These are phyloP conservation scores for Siniperca scherzeri DNA, from an alignment of 2,797 vertebrate species.

Conservation along the genomic window DNA sequence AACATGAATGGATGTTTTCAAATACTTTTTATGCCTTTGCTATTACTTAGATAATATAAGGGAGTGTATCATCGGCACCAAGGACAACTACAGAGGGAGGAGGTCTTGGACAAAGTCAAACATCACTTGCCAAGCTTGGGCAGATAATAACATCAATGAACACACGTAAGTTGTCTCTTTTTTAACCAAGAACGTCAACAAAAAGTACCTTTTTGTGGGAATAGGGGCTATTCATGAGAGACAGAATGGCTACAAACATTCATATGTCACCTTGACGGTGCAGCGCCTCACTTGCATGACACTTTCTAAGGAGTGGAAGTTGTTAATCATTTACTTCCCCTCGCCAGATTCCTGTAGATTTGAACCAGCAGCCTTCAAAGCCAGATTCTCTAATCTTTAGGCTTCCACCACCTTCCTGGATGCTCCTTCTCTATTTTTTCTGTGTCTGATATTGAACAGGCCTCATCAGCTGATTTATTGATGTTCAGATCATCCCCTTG, in stretches of 20 bases:
- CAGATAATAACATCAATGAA: constrained; percentile 95
- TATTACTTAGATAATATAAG: constrained; percentile 90
- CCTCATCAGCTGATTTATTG: constrained; percentile 77
- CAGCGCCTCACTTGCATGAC: neutral
- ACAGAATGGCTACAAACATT: neutral
- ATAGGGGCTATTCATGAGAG: neutral
- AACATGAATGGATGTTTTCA: constrained; percentile 48
- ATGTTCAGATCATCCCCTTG: constrained; percentile 68
- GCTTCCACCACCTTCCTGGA: constrained; percentile 61
- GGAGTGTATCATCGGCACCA: constrained; percentile 93
- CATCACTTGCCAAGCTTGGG: constrained; percentile 95
- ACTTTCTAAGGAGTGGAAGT: constrained; percentile 8
- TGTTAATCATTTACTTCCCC: constrained; percentile 48
- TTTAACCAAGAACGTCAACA: neutral
- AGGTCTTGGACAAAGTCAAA: constrained; percentile 93
- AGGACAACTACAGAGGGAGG: constrained; percentile 93
- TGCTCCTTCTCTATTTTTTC: constrained; percentile 57
- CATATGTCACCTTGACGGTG: neutral
- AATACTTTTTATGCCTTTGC: constrained; percentile 42
- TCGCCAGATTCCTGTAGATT: constrained; percentile 42
- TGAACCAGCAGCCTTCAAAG: constrained; percentile 63
- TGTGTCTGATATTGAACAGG: constrained; percentile 78
- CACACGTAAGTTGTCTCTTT: constrained; percentile 90
- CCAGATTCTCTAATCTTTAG: constrained; percentile 49
- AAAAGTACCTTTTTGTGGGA: neutral